These are phyloP conservation scores for Apocheima hispidaria DNA, from an alignment of 2,888 invertebrate genomes.

Conservation along the genomic window DNA sequence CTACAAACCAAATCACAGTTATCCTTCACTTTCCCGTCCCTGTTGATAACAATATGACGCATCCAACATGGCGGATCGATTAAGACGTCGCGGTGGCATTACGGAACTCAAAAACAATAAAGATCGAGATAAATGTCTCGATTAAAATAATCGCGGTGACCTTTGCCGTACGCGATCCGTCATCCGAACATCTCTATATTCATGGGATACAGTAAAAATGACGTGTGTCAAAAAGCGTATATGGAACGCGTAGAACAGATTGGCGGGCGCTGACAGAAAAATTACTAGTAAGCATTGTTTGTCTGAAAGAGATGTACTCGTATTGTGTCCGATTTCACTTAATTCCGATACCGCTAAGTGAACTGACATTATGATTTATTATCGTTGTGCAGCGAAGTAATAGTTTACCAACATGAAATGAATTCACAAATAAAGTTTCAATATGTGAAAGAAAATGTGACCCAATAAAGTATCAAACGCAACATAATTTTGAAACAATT, in stretches of 20 bases:
- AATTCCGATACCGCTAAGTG: slow-evolving; percentile 56
- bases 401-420: slow-evolving; percentile 38
- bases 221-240: slow-evolving; percentile 68
- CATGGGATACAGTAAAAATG: slow-evolving; percentile 64
- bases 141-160: slow-evolving; percentile 79
- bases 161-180: slow-evolving; percentile 69
- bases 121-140: slow-evolving; percentile 77
- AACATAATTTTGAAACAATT: too few species aligned
- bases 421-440: slow-evolving; percentile 1
- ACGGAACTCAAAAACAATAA: slow-evolving; percentile 76
- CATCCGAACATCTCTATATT: slow-evolving; percentile 73
- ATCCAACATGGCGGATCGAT: slow-evolving; percentile 67
- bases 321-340: slow-evolving; percentile 61
- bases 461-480: too few species aligned
- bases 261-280: slow-evolving; percentile 68
- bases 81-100: slow-evolving; percentile 68
- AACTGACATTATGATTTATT: slow-evolving; percentile 56
- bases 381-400: slow-evolving; percentile 48
- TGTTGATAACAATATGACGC: slow-evolving; percentile 60
- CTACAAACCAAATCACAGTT: slow-evolving; percentile 68
- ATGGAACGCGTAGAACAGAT: slow-evolving; percentile 52
- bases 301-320: slow-evolving; percentile 63
- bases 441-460: neutral
- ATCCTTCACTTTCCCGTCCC: slow-evolving; percentile 59
- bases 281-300: slow-evolving; percentile 70